Conservation (phyloP, 2,113 vertebrate genomes). For the Ictalurus punctatus region DNA sequence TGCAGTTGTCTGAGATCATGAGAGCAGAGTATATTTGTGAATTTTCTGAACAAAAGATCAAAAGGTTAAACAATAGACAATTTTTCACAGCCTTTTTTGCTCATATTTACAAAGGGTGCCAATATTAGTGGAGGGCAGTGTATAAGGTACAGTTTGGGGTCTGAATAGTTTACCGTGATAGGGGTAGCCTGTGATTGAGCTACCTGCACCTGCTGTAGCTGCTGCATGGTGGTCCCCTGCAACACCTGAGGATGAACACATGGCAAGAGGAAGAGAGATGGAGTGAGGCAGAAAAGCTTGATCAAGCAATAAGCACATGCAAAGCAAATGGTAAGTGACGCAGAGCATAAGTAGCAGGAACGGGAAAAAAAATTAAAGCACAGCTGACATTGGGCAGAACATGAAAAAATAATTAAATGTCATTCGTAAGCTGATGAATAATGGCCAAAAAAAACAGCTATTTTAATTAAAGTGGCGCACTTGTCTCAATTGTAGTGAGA, state of each 20-base stretch:
- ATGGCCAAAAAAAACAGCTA: neutral
- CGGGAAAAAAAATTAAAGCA: neutral
- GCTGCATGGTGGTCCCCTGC: slow-evolving; percentile 80
- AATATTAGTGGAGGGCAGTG: too few species aligned
- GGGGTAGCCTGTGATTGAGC: slow-evolving; percentile 78
- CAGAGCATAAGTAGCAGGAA: slow-evolving; percentile 37
- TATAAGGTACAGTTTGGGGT: slow-evolving; percentile 19
- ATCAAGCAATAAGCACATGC: slow-evolving; percentile 56
- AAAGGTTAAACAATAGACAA: too few species aligned
- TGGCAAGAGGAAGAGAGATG: slow-evolving; percentile 54
- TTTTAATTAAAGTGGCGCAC: slow-evolving; percentile 9
- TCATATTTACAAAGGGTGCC: too few species aligned
- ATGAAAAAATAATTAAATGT: neutral
- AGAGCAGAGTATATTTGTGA: too few species aligned
- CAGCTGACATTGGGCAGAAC: neutral
- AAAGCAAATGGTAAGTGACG: slow-evolving; percentile 33
- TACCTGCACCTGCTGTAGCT: slow-evolving; percentile 81
- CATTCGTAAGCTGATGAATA: slow-evolving; percentile 2
- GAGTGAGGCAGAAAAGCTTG: slow-evolving; percentile 53
- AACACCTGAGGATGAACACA: slow-evolving; percentile 72
- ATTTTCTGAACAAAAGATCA: too few species aligned
- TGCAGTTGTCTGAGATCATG: too few species aligned
- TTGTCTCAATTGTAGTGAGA: neutral
- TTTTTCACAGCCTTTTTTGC: too few species aligned
- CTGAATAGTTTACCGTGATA: slow-evolving; percentile 77